A percentile compares a stretch with the other conserved stretches of the same genome.
phyloP scores from a whole-genome alignment of 2,888 invertebrate genomes.

The Bruchidius siliquastri region DNA sequence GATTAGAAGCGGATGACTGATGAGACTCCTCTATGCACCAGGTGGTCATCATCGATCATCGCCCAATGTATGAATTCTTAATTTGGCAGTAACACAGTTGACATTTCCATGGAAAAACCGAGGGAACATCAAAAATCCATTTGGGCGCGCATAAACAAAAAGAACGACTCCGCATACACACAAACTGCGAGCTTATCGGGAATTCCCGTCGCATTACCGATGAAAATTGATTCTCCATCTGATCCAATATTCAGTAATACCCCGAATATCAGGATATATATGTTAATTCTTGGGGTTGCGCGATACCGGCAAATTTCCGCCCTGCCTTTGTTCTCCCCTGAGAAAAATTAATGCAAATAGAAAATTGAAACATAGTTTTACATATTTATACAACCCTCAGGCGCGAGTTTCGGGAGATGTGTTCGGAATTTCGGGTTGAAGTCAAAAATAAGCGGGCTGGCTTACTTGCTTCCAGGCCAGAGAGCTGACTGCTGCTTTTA shows the following conservation, averaged over 20 bases:
- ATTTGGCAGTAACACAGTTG: neutral
- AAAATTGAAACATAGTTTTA: slow-evolving; percentile 37
- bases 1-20: neutral
- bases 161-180: neutral
- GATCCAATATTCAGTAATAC: neutral
- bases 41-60: neutral
- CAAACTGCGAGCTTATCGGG: neutral
- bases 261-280: neutral
- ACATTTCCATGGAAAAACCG: neutral
- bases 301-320: slow-evolving; percentile 11
- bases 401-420: slow-evolving; percentile 25
- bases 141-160: neutral
- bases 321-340: slow-evolving; percentile 23
- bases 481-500: neutral
- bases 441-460: neutral
- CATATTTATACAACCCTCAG: slow-evolving; percentile 34
- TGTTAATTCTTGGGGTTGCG: neutral
- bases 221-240: neutral
- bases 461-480: neutral
- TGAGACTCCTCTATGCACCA: neutral
- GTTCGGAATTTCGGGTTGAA: neutral
- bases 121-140: neutral
- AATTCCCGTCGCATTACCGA: neutral
- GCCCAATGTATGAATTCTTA: neutral
- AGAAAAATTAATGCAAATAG: slow-evolving; percentile 33